Evolutionary conservation across 2,888 invertebrate genomes (phyloP), one percentile per base, ranked within the genome.

Genomic region (Baccha elongata): DNA sequence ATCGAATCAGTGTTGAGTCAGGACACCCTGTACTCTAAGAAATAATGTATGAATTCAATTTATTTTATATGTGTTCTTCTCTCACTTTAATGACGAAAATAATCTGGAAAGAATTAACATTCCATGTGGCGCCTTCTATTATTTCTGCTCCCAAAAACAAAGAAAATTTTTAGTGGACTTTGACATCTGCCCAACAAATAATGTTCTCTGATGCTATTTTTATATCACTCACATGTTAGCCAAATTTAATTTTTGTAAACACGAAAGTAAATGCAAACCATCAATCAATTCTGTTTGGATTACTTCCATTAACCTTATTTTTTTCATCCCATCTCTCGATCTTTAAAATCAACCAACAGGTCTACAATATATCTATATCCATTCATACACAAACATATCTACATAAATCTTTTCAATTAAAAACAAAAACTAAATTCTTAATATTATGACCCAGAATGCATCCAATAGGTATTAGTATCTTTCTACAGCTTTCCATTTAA

Each of bases 231-330:
- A 2, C 35, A 21, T 37, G 17, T 21, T 10, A 23, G 37, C 37
- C 21, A 35, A 53, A 35, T 37, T 23, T 5, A 37, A 55, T 37
- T 37, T 55, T 10, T 13, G 1, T 21, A 55, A 21, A 23, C 2
- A 55, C n/a, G 5, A 23, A 58, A 58, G 40, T 40, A 40, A 58
- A 10, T 37, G 6, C 21, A n/a, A n/a, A 26, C 40, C 11, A 68
- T 79, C 79, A 79, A 73, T 79, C 79, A 79, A 62, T 37, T 37
- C 26, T 17, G 53, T 60, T 62, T 60, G 53, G 17, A 46, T 37
- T 46, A 53, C 13, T 42, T 44, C 68, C 67, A 69, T 69, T 68
- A 75, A 69, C 79, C 79, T 46, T n/a, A n/a, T n/a, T n/a, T n/a
- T n/a, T n/a, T n/a, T n/a, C 67, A 46, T 29, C n/a, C 48, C 64